These are phyloP conservation scores for Anticlea derivata DNA, from an alignment of 2,888 invertebrate genomes.

Conservation along the genomic window DNA sequence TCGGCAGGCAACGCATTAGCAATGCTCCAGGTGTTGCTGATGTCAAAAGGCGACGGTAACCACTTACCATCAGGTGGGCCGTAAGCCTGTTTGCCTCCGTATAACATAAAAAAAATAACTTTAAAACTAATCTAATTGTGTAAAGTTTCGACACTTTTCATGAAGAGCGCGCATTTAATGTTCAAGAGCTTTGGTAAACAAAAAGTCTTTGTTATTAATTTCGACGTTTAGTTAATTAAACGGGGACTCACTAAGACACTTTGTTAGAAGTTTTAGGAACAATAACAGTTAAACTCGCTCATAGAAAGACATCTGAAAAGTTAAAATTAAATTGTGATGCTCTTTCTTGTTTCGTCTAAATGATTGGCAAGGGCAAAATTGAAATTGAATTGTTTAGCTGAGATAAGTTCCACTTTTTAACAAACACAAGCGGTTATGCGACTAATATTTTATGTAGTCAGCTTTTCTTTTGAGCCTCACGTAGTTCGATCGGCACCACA, in stretches of 20 bases:
- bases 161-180: not conserved
- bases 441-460: too few relatives aligned
- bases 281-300: conserved; percentile 3
- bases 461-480: too few relatives aligned
- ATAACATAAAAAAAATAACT: not conserved
- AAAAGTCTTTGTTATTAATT: conserved; percentile 6
- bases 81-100: too few relatives aligned
- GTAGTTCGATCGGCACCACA: too few relatives aligned
- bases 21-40: too few relatives aligned
- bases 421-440: too few relatives aligned
- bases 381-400: too few relatives aligned
- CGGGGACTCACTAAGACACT: not conserved
- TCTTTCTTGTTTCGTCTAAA: not conserved
- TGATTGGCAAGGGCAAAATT: too few relatives aligned
- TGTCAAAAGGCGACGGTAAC: too few relatives aligned
- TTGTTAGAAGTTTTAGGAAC: conserved; percentile 1
- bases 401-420: too few relatives aligned
- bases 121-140: conserved; percentile 2
- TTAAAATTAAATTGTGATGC: conserved; percentile 2
- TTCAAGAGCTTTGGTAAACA: conserved; percentile 7
- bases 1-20: too few relatives aligned
- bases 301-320: conserved; percentile 3
- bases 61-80: too few relatives aligned
- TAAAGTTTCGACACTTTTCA: conserved; percentile 5
- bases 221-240: conserved; percentile 10